phyloP scores from a whole-genome alignment of 1,140 invertebrate species.

The Condylostylus longicornis region DNA sequence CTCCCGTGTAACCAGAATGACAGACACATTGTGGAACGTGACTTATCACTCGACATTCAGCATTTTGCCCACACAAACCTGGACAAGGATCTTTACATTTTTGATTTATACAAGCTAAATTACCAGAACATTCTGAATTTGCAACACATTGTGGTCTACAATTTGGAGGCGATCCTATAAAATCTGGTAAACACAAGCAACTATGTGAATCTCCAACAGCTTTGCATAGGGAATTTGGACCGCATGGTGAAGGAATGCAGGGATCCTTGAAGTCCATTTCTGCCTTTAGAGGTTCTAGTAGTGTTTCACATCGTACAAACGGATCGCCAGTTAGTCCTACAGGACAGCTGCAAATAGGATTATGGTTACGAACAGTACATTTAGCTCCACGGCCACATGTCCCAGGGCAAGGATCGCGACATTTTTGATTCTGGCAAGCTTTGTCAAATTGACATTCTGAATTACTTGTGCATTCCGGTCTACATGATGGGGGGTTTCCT shows the following conservation, averaged over 20 bases:
- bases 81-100: constrained; percentile 65
- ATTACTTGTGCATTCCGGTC: constrained; percentile 67
- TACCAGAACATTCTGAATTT: constrained; percentile 60
- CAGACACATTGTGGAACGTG: constrained; percentile 65
- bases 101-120: constrained; percentile 59
- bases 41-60: constrained; percentile 60
- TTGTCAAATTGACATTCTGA: constrained; percentile 63
- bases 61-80: constrained; percentile 63
- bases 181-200: constrained; percentile 47
- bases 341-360: constrained; percentile 63
- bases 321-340: constrained; percentile 66
- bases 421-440: constrained; percentile 63
- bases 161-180: constrained; percentile 41
- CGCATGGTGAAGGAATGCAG: constrained; percentile 61
- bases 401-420: constrained; percentile 51
- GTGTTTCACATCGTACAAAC: constrained; percentile 53
- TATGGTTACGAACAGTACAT: constrained; percentile 67
- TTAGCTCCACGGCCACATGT: constrained; percentile 60
- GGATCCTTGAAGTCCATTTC: constrained; percentile 42
- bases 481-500: constrained; percentile 59
- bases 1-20: constrained; percentile 53
- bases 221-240: constrained; percentile 55
- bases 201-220: constrained; percentile 45
- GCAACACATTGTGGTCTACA: constrained; percentile 62
- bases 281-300: constrained; percentile 14